Conservation (phyloP, 2,888 invertebrate genomes). For the Altica lythri region DNA sequence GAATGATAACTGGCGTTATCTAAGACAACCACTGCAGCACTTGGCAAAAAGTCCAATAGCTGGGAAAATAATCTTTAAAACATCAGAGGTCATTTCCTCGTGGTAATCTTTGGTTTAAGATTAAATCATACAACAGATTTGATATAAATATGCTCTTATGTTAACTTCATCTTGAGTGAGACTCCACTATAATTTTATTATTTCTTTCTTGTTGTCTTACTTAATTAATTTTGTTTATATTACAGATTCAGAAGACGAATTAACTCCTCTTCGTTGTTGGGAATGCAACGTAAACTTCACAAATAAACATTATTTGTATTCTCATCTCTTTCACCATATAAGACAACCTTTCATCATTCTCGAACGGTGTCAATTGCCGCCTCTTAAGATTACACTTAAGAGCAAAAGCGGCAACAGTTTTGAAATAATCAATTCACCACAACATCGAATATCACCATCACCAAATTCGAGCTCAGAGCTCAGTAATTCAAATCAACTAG, state of each 20-base stretch:
- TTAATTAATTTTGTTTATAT: slow-evolving; percentile 14
- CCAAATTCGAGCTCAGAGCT: slow-evolving; percentile 7
- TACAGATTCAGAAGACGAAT: slow-evolving; percentile 39
- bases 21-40: too few species aligned
- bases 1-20: too few species aligned
- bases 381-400: slow-evolving; percentile 59
- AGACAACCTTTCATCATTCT: slow-evolving; percentile 61
- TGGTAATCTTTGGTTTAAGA: too few species aligned
- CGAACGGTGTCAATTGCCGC: slow-evolving; percentile 59
- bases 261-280: slow-evolving; percentile 54
- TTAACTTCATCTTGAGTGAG: too few species aligned
- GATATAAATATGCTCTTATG: too few species aligned
- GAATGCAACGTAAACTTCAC: slow-evolving; percentile 62
- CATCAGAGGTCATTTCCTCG: too few species aligned
- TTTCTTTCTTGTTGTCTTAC: too few species aligned
- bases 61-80: too few species aligned
- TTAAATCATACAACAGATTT: too few species aligned
- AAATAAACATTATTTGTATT: slow-evolving; percentile 58
- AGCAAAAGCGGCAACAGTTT: slow-evolving; percentile 50
- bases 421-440: slow-evolving; percentile 51
- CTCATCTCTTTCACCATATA: slow-evolving; percentile 63
- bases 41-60: too few species aligned
- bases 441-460: not conserved
- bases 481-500: slow-evolving; percentile 7
- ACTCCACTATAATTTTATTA: too few species aligned